A percentile compares a stretch with the other conserved stretches of the same genome.
phyloP scores from a whole-genome alignment of 2,797 vertebrate species.

The Rhabdomys pumilio region DNA sequence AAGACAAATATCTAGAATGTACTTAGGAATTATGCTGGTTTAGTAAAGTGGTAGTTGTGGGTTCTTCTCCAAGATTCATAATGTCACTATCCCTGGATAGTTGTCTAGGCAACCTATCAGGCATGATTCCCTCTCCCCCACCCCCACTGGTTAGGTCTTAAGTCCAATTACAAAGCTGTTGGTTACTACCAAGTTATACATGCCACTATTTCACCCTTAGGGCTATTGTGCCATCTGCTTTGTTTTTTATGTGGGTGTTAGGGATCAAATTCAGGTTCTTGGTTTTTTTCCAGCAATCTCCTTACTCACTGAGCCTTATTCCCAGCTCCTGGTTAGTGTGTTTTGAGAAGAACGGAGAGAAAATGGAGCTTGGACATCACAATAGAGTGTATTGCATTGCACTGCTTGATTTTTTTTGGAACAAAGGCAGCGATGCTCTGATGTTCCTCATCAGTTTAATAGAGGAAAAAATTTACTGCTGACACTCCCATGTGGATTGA shows the following conservation, averaged over 20 bases:
- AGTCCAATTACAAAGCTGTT: neutral
- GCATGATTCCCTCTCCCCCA: neutral
- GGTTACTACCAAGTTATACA: neutral
- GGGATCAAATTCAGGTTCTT: neutral
- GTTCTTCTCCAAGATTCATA: neutral
- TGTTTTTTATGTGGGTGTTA: neutral
- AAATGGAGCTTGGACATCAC: neutral
- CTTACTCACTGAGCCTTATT: neutral
- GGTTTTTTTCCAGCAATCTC: neutral
- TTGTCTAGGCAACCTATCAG: neutral
- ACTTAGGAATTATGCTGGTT: neutral
- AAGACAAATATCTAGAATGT: neutral
- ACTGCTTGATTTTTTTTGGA: neutral
- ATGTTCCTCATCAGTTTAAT: neutral
- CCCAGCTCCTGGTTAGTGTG: neutral
- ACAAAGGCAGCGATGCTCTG: neutral
- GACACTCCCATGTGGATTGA: neutral
- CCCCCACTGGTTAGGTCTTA: too few relatives aligned
- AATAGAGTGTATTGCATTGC: rapidly evolving
- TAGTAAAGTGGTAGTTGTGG: neutral
- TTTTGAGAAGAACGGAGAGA: neutral
- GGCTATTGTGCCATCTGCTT: neutral
- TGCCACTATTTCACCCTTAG: neutral
- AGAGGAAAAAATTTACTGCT: neutral
- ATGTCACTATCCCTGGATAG: neutral